Evolutionary conservation across 2,888 invertebrate genomes (phyloP), one percentile per base, ranked within the genome.

Genomic region (Glaucopsyche alexis): DNA sequence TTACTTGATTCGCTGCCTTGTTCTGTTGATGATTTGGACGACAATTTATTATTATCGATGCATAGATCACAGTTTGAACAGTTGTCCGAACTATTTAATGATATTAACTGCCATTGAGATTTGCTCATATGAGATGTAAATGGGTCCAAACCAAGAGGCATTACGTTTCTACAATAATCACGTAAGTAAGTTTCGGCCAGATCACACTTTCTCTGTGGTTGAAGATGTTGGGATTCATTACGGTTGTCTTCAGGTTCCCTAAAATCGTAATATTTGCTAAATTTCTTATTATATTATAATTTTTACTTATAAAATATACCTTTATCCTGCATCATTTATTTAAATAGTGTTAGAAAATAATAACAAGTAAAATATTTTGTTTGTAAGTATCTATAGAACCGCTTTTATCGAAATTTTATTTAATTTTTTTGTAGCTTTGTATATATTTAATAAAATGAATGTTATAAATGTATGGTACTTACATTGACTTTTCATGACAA

Each of bases 131-230:
- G 83, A 83, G 85, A 84, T 0, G 87, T 84, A 55, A 81, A 84
- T 5, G 85, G 72, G 52, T 89, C 88, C 1, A 84, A 77, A 9
- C 83, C 87, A 7, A 85, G 76, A 1, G 88, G 86, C 6, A 80
- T 81, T 82, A 84, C 87, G n/a, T 87, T 80, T 1, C 82, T 81
- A 74, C 85, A 90, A 73, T 86, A 88, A 9, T 91, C 88, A 76
- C 84, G 86, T 14, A 89, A 78, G 73, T 85, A 90, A 72, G 83
- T 87, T 72, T 91, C 85, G 1, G 88, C 87, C n/a, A 87, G 82
- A 75, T 86, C 84, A 72, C 85, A 85, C 75, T 85, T 86, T 71
- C 84, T 86, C 16, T 75, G 75, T 6, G 76, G 76, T 8, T 73
- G 47, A n/a, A 75, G 75, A 1, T 77, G 77, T 0, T 84, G 81